phyloP scores from a whole-genome alignment of 2,797 vertebrate species.

The Cryptoprocta ferox region DNA sequence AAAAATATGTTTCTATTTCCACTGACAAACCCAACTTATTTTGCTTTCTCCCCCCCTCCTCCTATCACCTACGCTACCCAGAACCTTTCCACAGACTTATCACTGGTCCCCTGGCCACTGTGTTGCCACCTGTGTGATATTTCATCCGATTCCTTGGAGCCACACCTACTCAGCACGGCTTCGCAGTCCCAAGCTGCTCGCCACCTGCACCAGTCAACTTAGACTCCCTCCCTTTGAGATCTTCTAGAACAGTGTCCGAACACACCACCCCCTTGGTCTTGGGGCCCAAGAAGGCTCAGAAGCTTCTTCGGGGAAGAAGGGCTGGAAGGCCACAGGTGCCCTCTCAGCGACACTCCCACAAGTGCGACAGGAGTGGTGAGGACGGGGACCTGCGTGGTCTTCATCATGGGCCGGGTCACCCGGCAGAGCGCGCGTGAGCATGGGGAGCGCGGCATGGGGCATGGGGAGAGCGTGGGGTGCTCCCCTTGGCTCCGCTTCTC shows the following conservation, averaged over 20 bases:
- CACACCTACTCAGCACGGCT: neutral
- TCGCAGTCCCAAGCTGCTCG: neutral
- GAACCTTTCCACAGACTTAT: neutral
- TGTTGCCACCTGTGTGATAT: neutral
- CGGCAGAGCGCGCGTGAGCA: neutral
- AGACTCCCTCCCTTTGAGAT: neutral
- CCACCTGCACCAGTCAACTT: neutral
- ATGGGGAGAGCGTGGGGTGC: neutral
- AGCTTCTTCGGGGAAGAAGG: neutral
- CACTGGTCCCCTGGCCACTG: no score
- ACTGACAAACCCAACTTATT: neutral
- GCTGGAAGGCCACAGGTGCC: neutral
- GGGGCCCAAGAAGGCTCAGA: neutral
- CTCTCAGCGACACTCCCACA: neutral
- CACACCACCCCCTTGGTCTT: neutral
- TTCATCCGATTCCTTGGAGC: neutral
- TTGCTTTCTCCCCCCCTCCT: no score
- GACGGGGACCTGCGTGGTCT: accelerated
- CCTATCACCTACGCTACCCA: neutral
- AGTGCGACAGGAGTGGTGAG: neutral
- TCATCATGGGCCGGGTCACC: neutral
- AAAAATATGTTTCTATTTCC: neutral
- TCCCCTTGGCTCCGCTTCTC: neutral
- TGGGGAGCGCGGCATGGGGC: neutral
- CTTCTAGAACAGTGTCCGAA: neutral